Conservation (phyloP, 2,113 vertebrate species). For the Silurus asotus region DNA sequence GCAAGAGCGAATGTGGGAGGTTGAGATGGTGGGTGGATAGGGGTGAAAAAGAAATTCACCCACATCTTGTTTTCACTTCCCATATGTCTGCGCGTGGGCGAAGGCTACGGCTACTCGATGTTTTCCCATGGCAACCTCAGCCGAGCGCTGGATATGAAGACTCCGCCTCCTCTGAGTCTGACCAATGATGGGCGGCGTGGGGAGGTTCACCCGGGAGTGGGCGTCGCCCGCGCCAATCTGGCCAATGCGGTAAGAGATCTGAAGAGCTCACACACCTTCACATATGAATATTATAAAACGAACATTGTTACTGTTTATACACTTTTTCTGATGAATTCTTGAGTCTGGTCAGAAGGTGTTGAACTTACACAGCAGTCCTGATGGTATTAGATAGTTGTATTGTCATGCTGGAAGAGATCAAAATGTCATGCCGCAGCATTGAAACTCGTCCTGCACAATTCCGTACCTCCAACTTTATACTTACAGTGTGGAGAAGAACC, state of each 20-base stretch:
- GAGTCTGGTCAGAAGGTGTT: too few relatives aligned
- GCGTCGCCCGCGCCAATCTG: slow-evolving; percentile 62
- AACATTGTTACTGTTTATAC: too few relatives aligned
- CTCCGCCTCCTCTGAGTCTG: slow-evolving; percentile 75
- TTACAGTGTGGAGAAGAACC: too few relatives aligned
- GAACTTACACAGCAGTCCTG: too few relatives aligned
- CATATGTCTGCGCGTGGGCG: slow-evolving; percentile 49
- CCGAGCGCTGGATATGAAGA: slow-evolving; percentile 79
- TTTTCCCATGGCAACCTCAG: slow-evolving; percentile 78
- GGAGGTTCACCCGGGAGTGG: slow-evolving; percentile 65
- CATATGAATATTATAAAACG: too few relatives aligned
- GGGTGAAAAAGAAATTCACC: slow-evolving; percentile 56
- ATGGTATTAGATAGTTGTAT: too few relatives aligned
- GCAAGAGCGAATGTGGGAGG: slow-evolving; percentile 24
- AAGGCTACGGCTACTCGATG: slow-evolving; percentile 82
- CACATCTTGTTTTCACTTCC: slow-evolving; percentile 71
- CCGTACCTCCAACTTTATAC: too few relatives aligned
- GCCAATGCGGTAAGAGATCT: slow-evolving; percentile 71
- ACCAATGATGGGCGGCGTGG: slow-evolving; percentile 71
- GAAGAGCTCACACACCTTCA: slow-evolving; percentile 26
- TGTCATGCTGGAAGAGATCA: too few relatives aligned
- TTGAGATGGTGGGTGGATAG: slow-evolving; percentile 41
- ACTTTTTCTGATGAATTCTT: too few relatives aligned
- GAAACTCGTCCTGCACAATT: too few relatives aligned
- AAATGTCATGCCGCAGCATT: too few relatives aligned